Evolutionary conservation across 1,140 invertebrate species (phyloP).

Genomic region (Cataglyphis hispanica): DNA sequence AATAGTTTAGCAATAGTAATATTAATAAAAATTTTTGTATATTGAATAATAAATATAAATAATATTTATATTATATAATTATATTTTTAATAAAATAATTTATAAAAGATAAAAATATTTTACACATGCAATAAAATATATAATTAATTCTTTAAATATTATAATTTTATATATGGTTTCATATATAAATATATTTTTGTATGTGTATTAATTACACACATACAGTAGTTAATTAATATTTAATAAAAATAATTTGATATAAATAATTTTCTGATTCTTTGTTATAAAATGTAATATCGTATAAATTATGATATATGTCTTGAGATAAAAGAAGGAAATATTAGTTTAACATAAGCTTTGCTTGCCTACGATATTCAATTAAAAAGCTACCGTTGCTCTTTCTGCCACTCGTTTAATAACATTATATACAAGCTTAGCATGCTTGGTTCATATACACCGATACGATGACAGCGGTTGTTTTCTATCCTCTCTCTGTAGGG

Average conservation of each 20-base stretch:
- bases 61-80: background rate
- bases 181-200: no score
- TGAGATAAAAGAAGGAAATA: background rate
- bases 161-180: no score
- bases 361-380: background rate
- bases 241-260: background rate
- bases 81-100: constrained; percentile 5
- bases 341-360: background rate
- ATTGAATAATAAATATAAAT: background rate
- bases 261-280: background rate
- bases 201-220: no score
- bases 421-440: background rate
- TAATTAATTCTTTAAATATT: no score
- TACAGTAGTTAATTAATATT: background rate
- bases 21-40: background rate
- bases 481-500: background rate
- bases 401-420: background rate
- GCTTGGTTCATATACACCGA: background rate
- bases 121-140: background rate
- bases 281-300: no score
- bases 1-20: background rate
- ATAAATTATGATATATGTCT: no score
- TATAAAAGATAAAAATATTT: background rate
- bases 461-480: background rate
- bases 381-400: background rate